Conservation (phyloP, 1,140 invertebrate genomes). For the Drosophila guanche region DNA sequence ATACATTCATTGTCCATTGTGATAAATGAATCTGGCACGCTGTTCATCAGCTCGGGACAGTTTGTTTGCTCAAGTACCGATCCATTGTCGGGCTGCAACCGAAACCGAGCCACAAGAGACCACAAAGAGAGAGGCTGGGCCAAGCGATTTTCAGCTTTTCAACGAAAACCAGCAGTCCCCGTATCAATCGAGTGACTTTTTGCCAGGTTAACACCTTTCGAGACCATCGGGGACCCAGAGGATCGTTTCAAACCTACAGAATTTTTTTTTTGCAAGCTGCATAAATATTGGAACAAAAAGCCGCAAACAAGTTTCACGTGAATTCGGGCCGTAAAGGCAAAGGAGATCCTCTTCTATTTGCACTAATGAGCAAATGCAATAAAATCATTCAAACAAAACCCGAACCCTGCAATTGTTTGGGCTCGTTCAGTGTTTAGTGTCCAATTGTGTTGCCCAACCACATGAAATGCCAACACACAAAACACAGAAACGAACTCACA, state of each 20-base stretch:
- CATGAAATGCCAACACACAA: constrained; percentile 56
- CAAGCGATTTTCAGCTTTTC: constrained; percentile 76
- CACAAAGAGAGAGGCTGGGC: constrained; percentile 37
- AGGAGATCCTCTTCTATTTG: constrained; percentile 59
- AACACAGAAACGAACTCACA: constrained; percentile 9
- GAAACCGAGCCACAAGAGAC: constrained; percentile 39
- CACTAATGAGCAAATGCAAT: constrained; percentile 78
- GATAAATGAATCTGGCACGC: constrained; percentile 60
- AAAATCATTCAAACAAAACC: constrained; percentile 55
- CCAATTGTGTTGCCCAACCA: constrained; percentile 74
- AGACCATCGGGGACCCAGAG: not conserved
- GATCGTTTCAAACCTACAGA: too few species aligned
- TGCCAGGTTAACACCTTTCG: constrained; percentile 82
- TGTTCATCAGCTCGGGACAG: constrained; percentile 38
- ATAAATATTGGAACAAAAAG: constrained; percentile 59
- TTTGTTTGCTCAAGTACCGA: constrained; percentile 67
- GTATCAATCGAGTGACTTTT: constrained; percentile 64
- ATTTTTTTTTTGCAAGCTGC: constrained; percentile 68
- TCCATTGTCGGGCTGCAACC: constrained; percentile 27
- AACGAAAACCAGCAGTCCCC: constrained; percentile 36
- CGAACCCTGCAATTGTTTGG: constrained; percentile 58
- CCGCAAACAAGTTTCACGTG: constrained; percentile 70
- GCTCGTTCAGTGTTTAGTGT: constrained; percentile 1
- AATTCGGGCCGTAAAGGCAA: constrained; percentile 34
- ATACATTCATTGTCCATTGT: constrained; percentile 44